phyloP scores from a whole-genome alignment of 2,888 invertebrate species.

The Drosophila subsilvestris region DNA sequence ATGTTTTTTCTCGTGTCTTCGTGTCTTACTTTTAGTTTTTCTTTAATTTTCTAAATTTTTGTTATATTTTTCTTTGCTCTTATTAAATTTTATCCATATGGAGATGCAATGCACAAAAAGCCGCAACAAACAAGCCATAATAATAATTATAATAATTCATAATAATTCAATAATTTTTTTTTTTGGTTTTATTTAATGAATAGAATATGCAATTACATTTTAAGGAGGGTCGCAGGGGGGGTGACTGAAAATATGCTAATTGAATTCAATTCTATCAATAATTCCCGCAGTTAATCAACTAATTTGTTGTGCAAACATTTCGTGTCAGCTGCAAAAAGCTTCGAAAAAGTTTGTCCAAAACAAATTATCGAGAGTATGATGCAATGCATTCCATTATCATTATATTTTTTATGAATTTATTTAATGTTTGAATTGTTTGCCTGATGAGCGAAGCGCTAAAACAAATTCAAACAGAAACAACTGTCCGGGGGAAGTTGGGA shows the following conservation, averaged over 20 bases:
- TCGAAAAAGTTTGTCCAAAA: background rate
- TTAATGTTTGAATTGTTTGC: constrained; percentile 16
- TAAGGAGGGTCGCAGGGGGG: constrained; percentile 21
- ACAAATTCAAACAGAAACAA: constrained; percentile 28
- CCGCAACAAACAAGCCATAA: constrained; percentile 83
- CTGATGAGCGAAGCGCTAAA: constrained; percentile 26
- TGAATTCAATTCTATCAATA: constrained; percentile 72
- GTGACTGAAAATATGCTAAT: constrained; percentile 65
- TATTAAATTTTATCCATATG: constrained; percentile 57
- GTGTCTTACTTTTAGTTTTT: constrained; percentile 13
- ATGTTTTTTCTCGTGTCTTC: background rate
- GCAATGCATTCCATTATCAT: constrained; percentile 16
- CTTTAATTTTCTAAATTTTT: constrained; percentile 60
- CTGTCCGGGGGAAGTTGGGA: constrained; percentile 5
- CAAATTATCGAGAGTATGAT: constrained; percentile 25
- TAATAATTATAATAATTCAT: constrained; percentile 60
- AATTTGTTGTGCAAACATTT: constrained; percentile 51
- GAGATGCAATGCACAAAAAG: constrained; percentile 83
- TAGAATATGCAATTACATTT: constrained; percentile 40
- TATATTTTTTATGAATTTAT: constrained; percentile 21
- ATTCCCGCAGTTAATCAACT: constrained; percentile 50
- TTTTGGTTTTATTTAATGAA: constrained; percentile 50
- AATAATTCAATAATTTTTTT: constrained; percentile 56
- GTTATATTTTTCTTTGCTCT: constrained; percentile 43
- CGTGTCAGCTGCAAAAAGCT: constrained; percentile 19